Evolutionary conservation across 2,113 vertebrate species (phyloP), one percentile per base, ranked within the genome.

Genomic region (Mungos mungo): DNA sequence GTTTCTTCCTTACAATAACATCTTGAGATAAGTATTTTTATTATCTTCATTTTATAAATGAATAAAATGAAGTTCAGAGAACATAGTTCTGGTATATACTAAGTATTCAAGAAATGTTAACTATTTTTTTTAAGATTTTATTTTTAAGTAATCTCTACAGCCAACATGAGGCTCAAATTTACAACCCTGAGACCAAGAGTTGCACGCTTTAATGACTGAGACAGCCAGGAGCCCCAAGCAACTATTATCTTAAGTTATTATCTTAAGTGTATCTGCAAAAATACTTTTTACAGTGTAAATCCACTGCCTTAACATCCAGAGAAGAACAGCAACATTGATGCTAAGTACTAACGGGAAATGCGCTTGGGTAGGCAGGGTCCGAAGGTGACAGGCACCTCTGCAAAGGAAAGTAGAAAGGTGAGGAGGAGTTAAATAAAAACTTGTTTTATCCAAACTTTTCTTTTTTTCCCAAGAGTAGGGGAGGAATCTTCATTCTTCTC

Each of bases 31-130:
- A 29, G 7, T 25, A 23, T 52, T 69, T 23, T 25, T 63, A 88
- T 71, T 25, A 35, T 45, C 12, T 81, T 19, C n/a, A 66, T 88
- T 92, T 88, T 88, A 31, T 31, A 88, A 76, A 80, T 41, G n/a
- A 93, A 33, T 41, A 35, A 97, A 92, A 74, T 7, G 21, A 83
- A 91, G 45, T 82, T 85, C 31, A 47, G 60, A 92, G 41, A 96
- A 76, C 13, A 21, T 27, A 23, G 47, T 92, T 54, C 35, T 90
- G 33, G 21, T 68, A 14, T 76, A 27, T 21, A 63, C 65, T 79
- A 68, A 96, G 57, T 69, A 72, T 19, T 93, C 57, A 95, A 50
- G 35, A 47, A 71, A 23, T 66, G 21, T 52, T 85, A 92, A 35
- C 54, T 79, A 65, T 81, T 80, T 31, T 47, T 74, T 29, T 29